phyloP scores from a whole-genome alignment of 92 coral and sea anemone genomes.

The Palythoa heliodiscus region DNA sequence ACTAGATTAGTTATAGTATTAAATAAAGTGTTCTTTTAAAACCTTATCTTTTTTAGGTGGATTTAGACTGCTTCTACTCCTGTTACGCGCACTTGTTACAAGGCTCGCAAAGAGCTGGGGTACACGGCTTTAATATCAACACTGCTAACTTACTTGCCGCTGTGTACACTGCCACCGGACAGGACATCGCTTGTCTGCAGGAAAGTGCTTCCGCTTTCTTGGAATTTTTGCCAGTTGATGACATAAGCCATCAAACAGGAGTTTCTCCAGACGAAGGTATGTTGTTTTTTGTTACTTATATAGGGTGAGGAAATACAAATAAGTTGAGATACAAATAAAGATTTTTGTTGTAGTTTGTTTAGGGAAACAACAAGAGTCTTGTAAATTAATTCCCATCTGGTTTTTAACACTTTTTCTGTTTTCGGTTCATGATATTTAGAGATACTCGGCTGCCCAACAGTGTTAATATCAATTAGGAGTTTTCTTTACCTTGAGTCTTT shows the following conservation, averaged over 20 bases:
- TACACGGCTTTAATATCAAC: slow-evolving; percentile 22
- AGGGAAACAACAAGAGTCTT: too few species aligned
- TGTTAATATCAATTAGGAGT: too few species aligned
- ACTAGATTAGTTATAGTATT: not conserved
- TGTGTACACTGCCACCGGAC: slow-evolving; percentile 17
- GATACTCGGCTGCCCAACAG: too few species aligned
- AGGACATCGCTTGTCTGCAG: slow-evolving; percentile 14
- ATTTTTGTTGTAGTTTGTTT: too few species aligned
- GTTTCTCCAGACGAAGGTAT: not conserved
- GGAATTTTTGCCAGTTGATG: not conserved
- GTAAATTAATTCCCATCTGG: too few species aligned
- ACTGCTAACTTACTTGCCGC: not conserved
- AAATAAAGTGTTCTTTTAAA: not conserved
- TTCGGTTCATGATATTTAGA: too few species aligned
- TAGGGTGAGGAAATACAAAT: too few species aligned
- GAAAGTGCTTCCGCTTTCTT: slow-evolving; percentile 17
- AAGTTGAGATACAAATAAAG: too few species aligned
- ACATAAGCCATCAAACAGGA: not conserved
- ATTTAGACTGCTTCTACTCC: not conserved
- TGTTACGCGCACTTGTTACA: not conserved
- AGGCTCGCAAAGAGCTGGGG: slow-evolving; percentile 26
- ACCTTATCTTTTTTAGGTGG: not conserved
- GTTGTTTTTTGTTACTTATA: not conserved
- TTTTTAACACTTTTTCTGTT: too few species aligned
- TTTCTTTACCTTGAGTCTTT: too few species aligned